A percentile compares a stretch with the other conserved stretches of the same genome.
These are phyloP conservation scores for Riparia riparia DNA, from an alignment of 2,113 vertebrate genomes.

Conservation along the genomic window DNA sequence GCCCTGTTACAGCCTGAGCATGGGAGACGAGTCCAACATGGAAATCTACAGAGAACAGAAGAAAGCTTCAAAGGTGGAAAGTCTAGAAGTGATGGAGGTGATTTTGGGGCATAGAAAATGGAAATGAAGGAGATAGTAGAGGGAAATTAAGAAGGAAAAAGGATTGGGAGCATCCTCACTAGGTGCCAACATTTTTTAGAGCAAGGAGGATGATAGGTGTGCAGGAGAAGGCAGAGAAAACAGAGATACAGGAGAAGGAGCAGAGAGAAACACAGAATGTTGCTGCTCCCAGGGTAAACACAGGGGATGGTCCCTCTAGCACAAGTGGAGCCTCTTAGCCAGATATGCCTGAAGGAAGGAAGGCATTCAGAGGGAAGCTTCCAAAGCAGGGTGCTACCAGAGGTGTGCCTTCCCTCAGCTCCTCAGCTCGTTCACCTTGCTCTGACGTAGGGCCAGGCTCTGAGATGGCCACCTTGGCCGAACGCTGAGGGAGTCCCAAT, in stretches of 20 bases:
- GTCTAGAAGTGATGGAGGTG: not conserved
- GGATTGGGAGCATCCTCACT: not conserved
- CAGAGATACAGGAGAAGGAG: not conserved
- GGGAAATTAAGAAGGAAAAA: not conserved
- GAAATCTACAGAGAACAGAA: not conserved
- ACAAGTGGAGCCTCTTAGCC: not conserved
- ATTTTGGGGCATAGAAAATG: not conserved
- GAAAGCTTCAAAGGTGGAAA: not conserved
- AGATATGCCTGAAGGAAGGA: not conserved
- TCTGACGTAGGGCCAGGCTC: not conserved
- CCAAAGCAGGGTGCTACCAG: not conserved
- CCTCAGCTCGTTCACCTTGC: accelerated
- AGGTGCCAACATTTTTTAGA: not conserved
- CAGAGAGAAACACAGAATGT: not conserved
- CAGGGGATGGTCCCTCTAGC: not conserved
- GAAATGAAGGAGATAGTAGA: not conserved
- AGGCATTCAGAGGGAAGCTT: not conserved
- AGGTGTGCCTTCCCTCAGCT: not conserved
- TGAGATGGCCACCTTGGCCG: not conserved
- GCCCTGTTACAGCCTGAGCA: not conserved
- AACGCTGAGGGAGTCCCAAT: not conserved
- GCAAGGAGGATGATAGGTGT: not conserved
- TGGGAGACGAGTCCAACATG: accelerated
- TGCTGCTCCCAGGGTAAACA: not conserved
- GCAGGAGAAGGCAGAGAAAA: not conserved